Conservation (phyloP, 2,113 vertebrate species). For the Origma solitaria region DNA sequence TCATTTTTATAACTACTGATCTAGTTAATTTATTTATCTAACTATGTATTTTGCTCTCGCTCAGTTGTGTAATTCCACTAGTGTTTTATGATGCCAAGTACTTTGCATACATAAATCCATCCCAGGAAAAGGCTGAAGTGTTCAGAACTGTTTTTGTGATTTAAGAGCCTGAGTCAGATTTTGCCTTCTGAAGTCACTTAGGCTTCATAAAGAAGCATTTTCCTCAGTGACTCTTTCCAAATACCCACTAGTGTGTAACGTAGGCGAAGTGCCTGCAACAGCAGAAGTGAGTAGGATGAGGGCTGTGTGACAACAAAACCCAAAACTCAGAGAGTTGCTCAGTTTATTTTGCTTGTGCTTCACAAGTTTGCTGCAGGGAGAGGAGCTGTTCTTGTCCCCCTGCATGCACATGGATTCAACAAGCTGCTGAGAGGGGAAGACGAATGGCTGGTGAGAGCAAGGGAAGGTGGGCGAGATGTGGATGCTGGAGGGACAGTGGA, state of each 20-base stretch:
- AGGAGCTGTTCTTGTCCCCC: neutral
- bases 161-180: neutral
- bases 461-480: neutral
- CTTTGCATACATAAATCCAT: neutral
- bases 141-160: neutral
- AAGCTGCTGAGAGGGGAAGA: neutral
- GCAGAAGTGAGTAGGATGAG: neutral
- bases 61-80: neutral
- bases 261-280: accelerated
- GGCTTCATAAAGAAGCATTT: neutral
- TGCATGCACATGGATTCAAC: neutral
- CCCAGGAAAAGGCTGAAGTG: neutral
- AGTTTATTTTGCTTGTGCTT: neutral
- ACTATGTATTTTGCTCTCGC: neutral
- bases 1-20: neutral
- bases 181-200: neutral
- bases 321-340: neutral
- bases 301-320: neutral
- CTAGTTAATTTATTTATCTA: neutral
- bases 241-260: neutral
- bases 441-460: neutral
- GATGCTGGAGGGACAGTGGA: neutral
- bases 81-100: neutral
- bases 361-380: neutral
- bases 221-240: neutral